Evolutionary conservation across 2,888 invertebrate genomes (phyloP).

Genomic region (Hololepta plana): DNA sequence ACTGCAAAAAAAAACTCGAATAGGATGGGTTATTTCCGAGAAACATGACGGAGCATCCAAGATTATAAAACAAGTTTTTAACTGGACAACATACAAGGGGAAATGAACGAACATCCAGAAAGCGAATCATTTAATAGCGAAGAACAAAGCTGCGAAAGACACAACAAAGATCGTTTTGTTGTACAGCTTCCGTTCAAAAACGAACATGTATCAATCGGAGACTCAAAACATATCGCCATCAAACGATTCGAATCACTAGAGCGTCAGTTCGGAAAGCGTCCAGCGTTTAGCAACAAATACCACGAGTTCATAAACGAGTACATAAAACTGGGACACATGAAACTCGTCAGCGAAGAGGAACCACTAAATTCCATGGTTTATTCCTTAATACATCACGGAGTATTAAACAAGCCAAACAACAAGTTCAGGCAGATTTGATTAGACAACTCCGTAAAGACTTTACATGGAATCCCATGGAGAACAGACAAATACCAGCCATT

Average conservation of each 20-base stretch:
- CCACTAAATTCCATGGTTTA: not conserved
- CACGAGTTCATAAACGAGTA: slow-evolving; percentile 5
- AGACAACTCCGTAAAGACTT: slow-evolving; percentile 4
- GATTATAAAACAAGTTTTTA: too few species aligned
- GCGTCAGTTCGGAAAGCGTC: slow-evolving; percentile 7
- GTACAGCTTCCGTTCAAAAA: slow-evolving; percentile 5
- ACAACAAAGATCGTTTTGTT: slow-evolving; percentile 4
- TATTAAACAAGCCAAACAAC: slow-evolving; percentile 5
- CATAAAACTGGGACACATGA: slow-evolving; percentile 5
- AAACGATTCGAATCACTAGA: slow-evolving; percentile 10
- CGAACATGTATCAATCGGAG: slow-evolving; percentile 7
- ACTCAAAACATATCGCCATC: slow-evolving; percentile 8
- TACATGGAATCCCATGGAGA: slow-evolving; percentile 9
- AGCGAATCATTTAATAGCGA: slow-evolving; percentile 1
- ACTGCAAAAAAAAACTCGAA: slow-evolving; percentile 5
- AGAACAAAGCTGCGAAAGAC: slow-evolving; percentile 6
- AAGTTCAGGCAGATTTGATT: slow-evolving; percentile 8
- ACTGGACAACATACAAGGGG: too few species aligned
- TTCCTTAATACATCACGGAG: slow-evolving; percentile 7
- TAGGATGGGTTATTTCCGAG: slow-evolving; percentile 6
- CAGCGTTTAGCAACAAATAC: slow-evolving; percentile 1
- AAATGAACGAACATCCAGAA: slow-evolving; percentile 4
- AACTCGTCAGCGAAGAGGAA: not conserved
- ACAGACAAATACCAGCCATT: slow-evolving; percentile 4
- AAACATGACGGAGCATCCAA: too few species aligned